Base-by-base conservation (phyloP, 2,888 invertebrate species). In the Hedya salicella region DNA sequence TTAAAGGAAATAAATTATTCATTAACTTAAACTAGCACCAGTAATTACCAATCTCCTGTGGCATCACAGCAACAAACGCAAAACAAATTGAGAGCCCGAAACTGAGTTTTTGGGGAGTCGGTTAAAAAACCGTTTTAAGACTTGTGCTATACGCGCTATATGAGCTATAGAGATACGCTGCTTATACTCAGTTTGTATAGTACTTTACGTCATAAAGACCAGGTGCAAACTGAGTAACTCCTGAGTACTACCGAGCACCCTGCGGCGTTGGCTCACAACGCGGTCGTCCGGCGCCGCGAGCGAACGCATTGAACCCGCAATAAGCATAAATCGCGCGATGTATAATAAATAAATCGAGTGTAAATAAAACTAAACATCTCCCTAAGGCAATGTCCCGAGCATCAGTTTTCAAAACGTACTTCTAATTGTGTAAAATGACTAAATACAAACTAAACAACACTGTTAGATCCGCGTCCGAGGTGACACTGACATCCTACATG, bases 391-490 rank as follows among this genome's bases (percentile, higher is more conserved):
- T 90, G 91, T 88, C 88, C 72, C 87, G 89, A 46, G 86, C 84
- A 49, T 86, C 87, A 49, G 71, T 75, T 57, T 89, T 82, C 77
- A 88, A 88, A 82, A 85, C 86, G n/a, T 64, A 81, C 61, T 88
- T 86, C 71, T 89, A 85, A 70, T 39, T 50, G 32, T 44, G 54
- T n/a, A 86, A 76, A 70, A 93, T 93, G 93, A 93, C 93, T 59
- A 94, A 93, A 77, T 94, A 93, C 78, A 93, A 93, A 75, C 75
- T 94, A 74, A 93, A 91, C 77, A 91, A 92, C 73, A 82, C 85
- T 11, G 78, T 82, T 52, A 82, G 86, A 0, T 83, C 89, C 8
- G 75, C 89, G 32, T 83, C 88, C 8, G 89, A 89, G 71, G 92
- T 92, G 76, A 91, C 90, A 0, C 76, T 92, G n/a, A 92, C 91